phyloP scores from a whole-genome alignment of 2,888 invertebrate species.

The Griposia aprilina region DNA sequence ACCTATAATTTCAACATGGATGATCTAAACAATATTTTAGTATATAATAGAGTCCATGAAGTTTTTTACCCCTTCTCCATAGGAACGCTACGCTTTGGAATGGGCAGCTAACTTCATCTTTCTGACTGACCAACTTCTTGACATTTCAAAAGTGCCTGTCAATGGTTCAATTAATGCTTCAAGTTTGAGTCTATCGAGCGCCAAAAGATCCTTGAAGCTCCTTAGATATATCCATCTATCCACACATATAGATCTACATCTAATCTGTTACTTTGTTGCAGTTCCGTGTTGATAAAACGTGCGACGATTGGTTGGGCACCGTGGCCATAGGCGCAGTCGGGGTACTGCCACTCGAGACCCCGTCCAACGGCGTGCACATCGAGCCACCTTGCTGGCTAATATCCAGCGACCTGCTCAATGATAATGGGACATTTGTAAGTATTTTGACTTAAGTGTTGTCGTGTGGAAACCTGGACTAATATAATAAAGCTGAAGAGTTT shows the following conservation, averaged over 20 bases:
- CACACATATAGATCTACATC: slow-evolving; percentile 18
- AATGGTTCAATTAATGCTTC: not conserved
- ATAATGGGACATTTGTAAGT: slow-evolving; percentile 94
- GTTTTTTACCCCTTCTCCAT: not conserved
- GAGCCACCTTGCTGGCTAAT: slow-evolving; percentile 96
- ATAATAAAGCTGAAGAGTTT: not conserved
- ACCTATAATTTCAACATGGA: not conserved
- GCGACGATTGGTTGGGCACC: slow-evolving; percentile 94
- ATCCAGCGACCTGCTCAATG: slow-evolving; percentile 94
- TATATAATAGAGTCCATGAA: not conserved
- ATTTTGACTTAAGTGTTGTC: not conserved
- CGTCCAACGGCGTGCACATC: slow-evolving; percentile 93
- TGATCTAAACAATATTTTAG: not conserved
- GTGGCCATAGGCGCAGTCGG: slow-evolving; percentile 95
- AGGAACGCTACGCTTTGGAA: not conserved
- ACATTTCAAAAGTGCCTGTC: too few species aligned
- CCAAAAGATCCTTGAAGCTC: not conserved
- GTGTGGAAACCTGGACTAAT: not conserved
- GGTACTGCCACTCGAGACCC: slow-evolving; percentile 93
- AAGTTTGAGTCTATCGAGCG: not conserved
- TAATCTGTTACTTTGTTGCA: slow-evolving; percentile 71
- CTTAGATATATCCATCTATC: not conserved
- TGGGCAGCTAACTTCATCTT: not conserved
- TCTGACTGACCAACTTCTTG: not conserved
- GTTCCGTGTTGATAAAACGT: slow-evolving; percentile 94